A percentile compares a stretch with the other conserved stretches of the same genome.
These are phyloP conservation scores for Lemur catta DNA, from an alignment of 2,797 vertebrate genomes.

Conservation along the genomic window DNA sequence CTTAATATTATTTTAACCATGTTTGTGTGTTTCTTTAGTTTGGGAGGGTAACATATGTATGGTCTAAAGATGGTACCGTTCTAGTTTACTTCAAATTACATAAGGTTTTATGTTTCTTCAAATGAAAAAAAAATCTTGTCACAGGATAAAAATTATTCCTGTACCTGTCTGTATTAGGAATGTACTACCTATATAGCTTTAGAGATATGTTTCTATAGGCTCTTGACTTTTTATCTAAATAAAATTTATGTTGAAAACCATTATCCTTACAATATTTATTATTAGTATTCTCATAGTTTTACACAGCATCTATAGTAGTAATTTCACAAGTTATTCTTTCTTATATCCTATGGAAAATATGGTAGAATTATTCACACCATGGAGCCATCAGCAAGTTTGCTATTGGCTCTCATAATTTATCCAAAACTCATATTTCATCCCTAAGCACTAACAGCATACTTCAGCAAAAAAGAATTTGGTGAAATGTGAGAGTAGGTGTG, in stretches of 20 bases:
- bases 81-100: background rate
- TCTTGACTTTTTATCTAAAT: background rate
- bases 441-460: background rate
- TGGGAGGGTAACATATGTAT: background rate
- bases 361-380: background rate
- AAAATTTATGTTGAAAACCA: background rate
- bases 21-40: constrained; percentile 15
- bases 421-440: background rate
- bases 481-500: background rate
- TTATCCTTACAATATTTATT: background rate
- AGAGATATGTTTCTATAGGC: background rate
- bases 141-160: background rate
- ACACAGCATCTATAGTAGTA: background rate
- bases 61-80: background rate
- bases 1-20: constrained; percentile 41
- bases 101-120: background rate
- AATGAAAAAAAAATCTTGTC: background rate
- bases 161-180: background rate
- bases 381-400: background rate
- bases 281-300: background rate
- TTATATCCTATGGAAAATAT: background rate
- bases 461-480: background rate
- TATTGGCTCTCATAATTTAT: background rate
- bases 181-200: background rate
- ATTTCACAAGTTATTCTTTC: background rate